Evolutionary conservation across 2,888 invertebrate species (phyloP).

Genomic region (Agrochola macilenta): DNA sequence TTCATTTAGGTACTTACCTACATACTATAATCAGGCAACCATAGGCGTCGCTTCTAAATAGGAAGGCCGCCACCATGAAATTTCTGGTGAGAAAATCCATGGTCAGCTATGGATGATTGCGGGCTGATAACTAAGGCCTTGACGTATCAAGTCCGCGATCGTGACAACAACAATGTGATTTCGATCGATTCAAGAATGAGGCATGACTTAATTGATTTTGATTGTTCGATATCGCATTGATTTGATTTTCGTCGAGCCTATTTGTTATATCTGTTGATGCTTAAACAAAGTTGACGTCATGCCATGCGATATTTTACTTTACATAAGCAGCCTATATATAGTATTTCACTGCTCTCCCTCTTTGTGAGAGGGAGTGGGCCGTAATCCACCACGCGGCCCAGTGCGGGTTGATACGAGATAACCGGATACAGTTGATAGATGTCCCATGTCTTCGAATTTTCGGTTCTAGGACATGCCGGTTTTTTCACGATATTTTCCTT

Average conservation of each 20-base stretch:
- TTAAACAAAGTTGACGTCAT: neutral
- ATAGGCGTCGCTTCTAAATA: neutral
- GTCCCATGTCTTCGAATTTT: too few species aligned
- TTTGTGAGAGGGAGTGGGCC: neutral
- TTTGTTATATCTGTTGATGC: neutral
- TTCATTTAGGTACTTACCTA: too few species aligned
- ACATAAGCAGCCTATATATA: too few species aligned
- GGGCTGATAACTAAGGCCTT: neutral
- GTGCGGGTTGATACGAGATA: neutral
- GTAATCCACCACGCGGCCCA: neutral
- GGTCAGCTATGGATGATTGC: neutral
- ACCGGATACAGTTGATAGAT: too few species aligned
- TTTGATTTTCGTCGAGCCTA: neutral
- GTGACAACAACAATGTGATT: slow-evolving; percentile 13
- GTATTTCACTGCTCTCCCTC: neutral
- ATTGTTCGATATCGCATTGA: neutral
- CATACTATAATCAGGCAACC: too few species aligned
- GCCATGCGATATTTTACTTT: neutral
- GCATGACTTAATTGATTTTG: neutral
- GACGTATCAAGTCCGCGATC: neutral
- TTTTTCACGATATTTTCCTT: too few species aligned
- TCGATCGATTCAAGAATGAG: slow-evolving; percentile 10
- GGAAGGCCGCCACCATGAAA: slow-evolving; percentile 1
- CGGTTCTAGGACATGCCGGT: too few species aligned
- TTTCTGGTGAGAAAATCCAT: neutral